These are phyloP conservation scores for Magallana nippona DNA, from an alignment of 2,888 invertebrate genomes.

Conservation along the genomic window DNA sequence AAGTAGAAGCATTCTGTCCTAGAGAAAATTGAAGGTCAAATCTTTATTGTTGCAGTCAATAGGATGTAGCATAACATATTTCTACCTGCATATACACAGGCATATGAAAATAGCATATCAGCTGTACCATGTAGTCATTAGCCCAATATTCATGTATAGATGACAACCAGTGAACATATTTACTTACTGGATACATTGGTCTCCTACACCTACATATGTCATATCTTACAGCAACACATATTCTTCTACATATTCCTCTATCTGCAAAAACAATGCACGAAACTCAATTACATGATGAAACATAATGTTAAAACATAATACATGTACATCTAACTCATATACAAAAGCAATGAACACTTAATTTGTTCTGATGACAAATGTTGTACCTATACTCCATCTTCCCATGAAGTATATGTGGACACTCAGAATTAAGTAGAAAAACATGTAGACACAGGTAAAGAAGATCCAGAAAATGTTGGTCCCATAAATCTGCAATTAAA, in stretches of 20 bases:
- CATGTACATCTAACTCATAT: too few relatives aligned
- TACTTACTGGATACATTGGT: constrained; percentile 80
- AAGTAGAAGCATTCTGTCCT: constrained; percentile 81
- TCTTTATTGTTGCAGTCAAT: too few relatives aligned
- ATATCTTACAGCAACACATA: constrained; percentile 77
- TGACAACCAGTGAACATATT: too few relatives aligned
- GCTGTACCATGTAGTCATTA: too few relatives aligned
- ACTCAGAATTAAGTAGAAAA: constrained; percentile 84
- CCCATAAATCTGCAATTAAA: constrained; percentile 74
- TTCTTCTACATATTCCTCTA: constrained; percentile 79
- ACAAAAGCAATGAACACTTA: too few relatives aligned
- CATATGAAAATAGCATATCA: too few relatives aligned
- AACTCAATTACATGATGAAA: too few relatives aligned
- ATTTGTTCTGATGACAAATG: too few relatives aligned
- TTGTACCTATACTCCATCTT: constrained; percentile 82
- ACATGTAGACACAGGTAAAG: constrained; percentile 87
- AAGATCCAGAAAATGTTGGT: constrained; percentile 84
- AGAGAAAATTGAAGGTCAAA: constrained; percentile 54
- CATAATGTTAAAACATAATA: too few relatives aligned
- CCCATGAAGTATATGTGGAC: constrained; percentile 81
- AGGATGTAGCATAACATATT: too few relatives aligned
- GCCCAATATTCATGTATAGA: too few relatives aligned
- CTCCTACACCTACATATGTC: constrained; percentile 78
- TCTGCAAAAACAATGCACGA: constrained; percentile 74
- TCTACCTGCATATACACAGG: too few relatives aligned